Base-by-base conservation (phyloP, 1,140 invertebrate species). In the Nebria ingens region DNA sequence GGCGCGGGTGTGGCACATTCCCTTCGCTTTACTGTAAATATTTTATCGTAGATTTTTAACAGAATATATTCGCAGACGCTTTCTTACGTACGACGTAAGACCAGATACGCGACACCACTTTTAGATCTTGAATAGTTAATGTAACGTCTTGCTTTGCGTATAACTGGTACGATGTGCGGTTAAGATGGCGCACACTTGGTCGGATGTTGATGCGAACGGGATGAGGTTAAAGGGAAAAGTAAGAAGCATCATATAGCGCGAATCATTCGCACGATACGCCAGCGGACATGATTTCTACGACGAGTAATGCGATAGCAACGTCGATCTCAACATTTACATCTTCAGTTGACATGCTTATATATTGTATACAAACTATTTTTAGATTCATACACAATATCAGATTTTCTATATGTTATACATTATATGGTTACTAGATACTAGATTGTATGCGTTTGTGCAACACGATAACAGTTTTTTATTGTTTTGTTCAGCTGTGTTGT, bases 41-140 rank as follows among this genome's bases (percentile, higher is more conserved):
- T 45, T 45, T 45, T 45, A 45, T 45, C 40, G 40, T 45, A 12
- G 40, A 45, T 45, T 45, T 45, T 45, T 45, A 45, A 45, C 40
- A 45, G 40, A 45, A 45, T 45, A 45, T 45, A 12, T 17, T 11
- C n/a, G 40, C 17, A 45, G 6, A 17, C 6, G 40, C 9, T 4
- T 45, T 9, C 15, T n/a, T n/a, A n/a, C 40, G 6, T 12, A 45
- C 40, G 40, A 12, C 40, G 9, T n/a, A n/a, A n/a, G n/a, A 45
- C 9, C 40, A 45, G 40, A 45, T 45, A 45, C 17, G 40, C 40
- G 40, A 45, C 40, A 45, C 9, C 40, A 45, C 40, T 45, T 45
- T 45, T 45, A 45, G 15, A 9, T 45, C 9, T 45, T 45, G 40
- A 45, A 45, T 45, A 45, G 9, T 45, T 45, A 45, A 45, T 45